phyloP scores from a whole-genome alignment of 2,888 invertebrate genomes.

The Patella ulyssiponensis region DNA sequence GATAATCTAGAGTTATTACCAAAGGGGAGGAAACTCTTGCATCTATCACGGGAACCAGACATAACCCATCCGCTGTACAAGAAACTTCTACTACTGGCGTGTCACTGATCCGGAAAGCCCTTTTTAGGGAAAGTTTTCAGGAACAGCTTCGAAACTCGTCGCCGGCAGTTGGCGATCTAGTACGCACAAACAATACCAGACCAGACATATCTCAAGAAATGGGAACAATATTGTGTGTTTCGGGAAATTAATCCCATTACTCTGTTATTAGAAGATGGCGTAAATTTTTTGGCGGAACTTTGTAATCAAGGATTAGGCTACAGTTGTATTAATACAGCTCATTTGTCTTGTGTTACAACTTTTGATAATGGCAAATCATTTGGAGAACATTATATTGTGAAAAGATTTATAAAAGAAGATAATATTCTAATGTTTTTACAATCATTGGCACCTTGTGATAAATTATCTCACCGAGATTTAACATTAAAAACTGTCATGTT shows the following conservation, averaged over 20 bases:
- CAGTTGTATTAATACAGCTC: conserved; percentile 22
- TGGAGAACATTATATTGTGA: conserved; percentile 25
- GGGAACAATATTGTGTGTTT: conserved; percentile 24
- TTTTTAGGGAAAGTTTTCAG: conserved; percentile 20
- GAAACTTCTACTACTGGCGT: conserved; percentile 18
- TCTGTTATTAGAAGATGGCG: conserved; percentile 15
- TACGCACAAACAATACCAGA: conserved; percentile 24
- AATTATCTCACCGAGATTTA: background rate
- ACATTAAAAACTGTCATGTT: too few relatives aligned
- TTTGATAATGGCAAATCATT: background rate
- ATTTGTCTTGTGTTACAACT: conserved; percentile 15
- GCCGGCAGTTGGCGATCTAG: conserved; percentile 16
- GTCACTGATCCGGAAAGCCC: conserved; percentile 22
- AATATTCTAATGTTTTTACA: too few relatives aligned
- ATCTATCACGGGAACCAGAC: conserved; percentile 2
- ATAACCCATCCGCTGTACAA: conserved; percentile 22
- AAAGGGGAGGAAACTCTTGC: conserved; percentile 1
- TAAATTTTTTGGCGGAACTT: conserved; percentile 25
- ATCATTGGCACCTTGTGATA: too few relatives aligned
- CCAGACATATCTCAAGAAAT: conserved; percentile 16
- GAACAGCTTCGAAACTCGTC: conserved; percentile 18
- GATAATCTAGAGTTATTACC: too few relatives aligned
- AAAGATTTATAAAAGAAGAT: conserved; percentile 38
- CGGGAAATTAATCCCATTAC: conserved; percentile 20
- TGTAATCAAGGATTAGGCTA: conserved; percentile 24